Evolutionary conservation across 64 coral and sea anemone species (phyloP), one percentile per base, ranked within the genome.

Genomic region (Pocillopora verrucosa): DNA sequence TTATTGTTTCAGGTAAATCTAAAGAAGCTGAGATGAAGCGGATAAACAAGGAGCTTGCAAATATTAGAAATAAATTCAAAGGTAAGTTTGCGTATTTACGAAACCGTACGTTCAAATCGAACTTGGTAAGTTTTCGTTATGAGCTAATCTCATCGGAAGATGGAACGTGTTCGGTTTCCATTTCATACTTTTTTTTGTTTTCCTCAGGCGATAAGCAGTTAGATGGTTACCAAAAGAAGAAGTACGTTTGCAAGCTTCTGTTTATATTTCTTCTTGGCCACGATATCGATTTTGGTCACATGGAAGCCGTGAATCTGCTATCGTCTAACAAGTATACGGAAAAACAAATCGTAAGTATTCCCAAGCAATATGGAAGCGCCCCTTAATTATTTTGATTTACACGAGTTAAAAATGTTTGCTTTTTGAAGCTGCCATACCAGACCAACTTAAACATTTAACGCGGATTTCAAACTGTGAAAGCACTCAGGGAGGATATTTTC

Each of bases 21-120:
- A 95, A 95, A 65, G 97, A 99, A 80, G 91, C 97, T 45, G 97
- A 99, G 60, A 84, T 99, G 19, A 99, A 99, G 30, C 89, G 97
- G 36, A 99, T 99, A 26, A 99, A 99, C 37, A 99, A 99, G 73
- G 97, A 99, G 59, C 91, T 99, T 61, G 97, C 97, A 82, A 99
- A 99, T 79, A 99, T 99, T 70, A 87, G 97, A 81, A 95, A 95
- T 75, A 99, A 99, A 93, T 99, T 99, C 85, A 99, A 99, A 95
- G 97, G 97, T 99, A 72, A 72, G 82, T 72, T 56, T 56, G 37
- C 57, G 38, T 58, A 72, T 45, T 16, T 36, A 51, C 41, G 3
- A 51, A 4, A 51, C 41, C 67, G 9, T 59, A 60, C 61, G 9
- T 63, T 24, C 24, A 35, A n/a, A 34, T 63, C 38, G 16, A 38